Evolutionary conservation across 2,888 invertebrate genomes (phyloP).

Genomic region (Mythimna impura): DNA sequence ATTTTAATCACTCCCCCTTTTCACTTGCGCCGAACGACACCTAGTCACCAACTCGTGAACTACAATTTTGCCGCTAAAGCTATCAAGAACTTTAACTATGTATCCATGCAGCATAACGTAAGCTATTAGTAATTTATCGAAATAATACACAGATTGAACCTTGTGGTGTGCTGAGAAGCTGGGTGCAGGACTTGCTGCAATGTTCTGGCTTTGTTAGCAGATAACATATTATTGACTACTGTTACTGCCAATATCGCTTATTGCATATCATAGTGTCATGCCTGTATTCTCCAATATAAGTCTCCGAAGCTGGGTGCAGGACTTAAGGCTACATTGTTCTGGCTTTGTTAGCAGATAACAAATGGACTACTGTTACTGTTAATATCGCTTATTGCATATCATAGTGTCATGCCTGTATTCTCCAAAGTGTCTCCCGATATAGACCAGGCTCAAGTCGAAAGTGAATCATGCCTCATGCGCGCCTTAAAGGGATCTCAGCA

Average conservation of each 20-base stretch:
- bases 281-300: too few relatives aligned
- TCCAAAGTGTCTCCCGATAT: too few relatives aligned
- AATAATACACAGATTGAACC: constrained; percentile 26
- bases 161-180: not conserved
- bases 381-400: too few relatives aligned
- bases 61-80: constrained; percentile 74
- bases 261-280: too few relatives aligned
- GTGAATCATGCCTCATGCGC: too few relatives aligned
- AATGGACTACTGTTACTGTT: not conserved
- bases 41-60: constrained; percentile 65
- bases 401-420: too few relatives aligned
- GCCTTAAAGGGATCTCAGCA: too few relatives aligned
- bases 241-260: not conserved
- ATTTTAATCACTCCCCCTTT: not conserved
- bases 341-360: not conserved
- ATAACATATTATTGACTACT: not conserved
- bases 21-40: constrained; percentile 32
- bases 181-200: not conserved
- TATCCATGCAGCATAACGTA: constrained; percentile 38
- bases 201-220: not conserved
- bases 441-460: too few relatives aligned
- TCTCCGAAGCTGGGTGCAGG: not conserved
- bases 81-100: constrained; percentile 69
- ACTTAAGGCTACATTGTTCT: not conserved
- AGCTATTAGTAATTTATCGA: constrained; percentile 49